Evolutionary conservation across 2,797 vertebrate genomes (phyloP).

Genomic region (Lacerta viridis): DNA sequence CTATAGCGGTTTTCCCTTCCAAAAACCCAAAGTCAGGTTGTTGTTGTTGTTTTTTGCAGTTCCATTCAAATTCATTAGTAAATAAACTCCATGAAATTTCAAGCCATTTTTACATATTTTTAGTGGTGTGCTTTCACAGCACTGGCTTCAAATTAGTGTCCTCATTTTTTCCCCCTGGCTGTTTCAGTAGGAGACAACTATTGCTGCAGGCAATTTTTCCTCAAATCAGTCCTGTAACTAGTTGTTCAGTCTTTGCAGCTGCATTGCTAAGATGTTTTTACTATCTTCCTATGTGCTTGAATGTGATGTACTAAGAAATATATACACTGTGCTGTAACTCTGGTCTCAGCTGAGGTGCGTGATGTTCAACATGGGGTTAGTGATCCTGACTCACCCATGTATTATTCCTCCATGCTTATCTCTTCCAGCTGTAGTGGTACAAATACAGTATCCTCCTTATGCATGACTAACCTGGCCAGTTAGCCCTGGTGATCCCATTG

Average conservation of each 20-base stretch:
- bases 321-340: constrained; percentile 7
- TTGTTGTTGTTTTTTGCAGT: not conserved
- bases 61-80: not conserved
- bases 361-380: constrained; percentile 12
- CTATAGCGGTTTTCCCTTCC: not conserved
- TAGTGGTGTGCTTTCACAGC: not conserved
- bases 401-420: not conserved
- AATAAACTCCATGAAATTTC: not conserved
- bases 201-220: constrained; percentile 1
- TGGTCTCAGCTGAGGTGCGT: not conserved
- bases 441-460: not conserved
- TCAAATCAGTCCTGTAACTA: constrained; percentile 12
- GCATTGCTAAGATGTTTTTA: not conserved
- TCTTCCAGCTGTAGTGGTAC: not conserved
- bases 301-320: not conserved
- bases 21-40: not conserved
- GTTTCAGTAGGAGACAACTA: constrained; percentile 6
- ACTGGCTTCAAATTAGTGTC: not conserved
- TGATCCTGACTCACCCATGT: not conserved
- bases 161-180: not conserved
- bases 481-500: too few species aligned
- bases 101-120: constrained; percentile 4
- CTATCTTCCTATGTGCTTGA: not conserved
- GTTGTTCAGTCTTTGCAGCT: not conserved
- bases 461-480: too few species aligned